Conservation (phyloP, 2,888 invertebrate species). For the Hermaeophaga mercurialis region DNA sequence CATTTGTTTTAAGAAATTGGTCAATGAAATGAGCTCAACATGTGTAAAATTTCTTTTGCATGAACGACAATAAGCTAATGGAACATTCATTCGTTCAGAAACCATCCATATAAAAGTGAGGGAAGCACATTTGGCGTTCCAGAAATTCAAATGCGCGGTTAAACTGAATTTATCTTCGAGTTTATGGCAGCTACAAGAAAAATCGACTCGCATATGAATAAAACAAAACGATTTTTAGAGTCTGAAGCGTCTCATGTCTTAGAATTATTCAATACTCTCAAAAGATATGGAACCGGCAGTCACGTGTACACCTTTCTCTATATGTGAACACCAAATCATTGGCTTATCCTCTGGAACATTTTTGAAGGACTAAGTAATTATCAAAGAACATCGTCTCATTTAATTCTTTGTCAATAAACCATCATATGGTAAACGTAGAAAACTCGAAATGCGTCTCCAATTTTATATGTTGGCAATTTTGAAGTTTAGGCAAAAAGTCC, state of each 20-base stretch:
- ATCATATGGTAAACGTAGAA: too few species aligned
- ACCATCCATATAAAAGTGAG: conserved; percentile 29
- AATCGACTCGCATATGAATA: conserved; percentile 56
- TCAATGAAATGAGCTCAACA: neutral
- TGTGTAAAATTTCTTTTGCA: neutral
- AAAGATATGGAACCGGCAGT: conserved; percentile 49
- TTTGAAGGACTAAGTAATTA: neutral
- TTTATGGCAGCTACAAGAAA: conserved; percentile 52
- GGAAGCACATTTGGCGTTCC: conserved; percentile 42
- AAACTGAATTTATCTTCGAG: conserved; percentile 50
- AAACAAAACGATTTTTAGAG: conserved; percentile 56
- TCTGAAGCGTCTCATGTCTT: conserved; percentile 49
- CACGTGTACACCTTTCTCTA: conserved; percentile 43
- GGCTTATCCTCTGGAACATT: conserved; percentile 1
- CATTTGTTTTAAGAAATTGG: too few species aligned
- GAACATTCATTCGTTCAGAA: conserved; percentile 28
- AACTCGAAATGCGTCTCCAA: too few species aligned
- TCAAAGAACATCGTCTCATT: too few species aligned
- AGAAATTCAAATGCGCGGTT: conserved; percentile 50
- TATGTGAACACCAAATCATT: conserved; percentile 10
- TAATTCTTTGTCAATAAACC: too few species aligned
- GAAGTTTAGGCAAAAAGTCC: too few species aligned
- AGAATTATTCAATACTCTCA: conserved; percentile 56
- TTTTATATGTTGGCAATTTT: too few species aligned
- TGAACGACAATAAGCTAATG: conserved; percentile 38